A percentile compares a stretch with the other conserved stretches of the same genome.
phyloP scores from a whole-genome alignment of 2,888 invertebrate genomes.

The Hydraecia micacea region DNA sequence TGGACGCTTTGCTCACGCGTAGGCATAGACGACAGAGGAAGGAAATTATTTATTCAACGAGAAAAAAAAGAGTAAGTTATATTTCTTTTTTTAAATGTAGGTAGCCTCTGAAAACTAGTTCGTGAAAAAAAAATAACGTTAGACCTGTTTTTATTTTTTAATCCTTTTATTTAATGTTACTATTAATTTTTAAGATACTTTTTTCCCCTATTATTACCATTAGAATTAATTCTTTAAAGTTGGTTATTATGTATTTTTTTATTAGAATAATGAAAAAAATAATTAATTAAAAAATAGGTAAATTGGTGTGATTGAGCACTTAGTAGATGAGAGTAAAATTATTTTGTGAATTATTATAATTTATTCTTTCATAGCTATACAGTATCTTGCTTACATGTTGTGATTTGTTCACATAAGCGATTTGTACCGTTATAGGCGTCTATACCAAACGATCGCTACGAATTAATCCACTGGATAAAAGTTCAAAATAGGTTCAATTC shows the following conservation, averaged over 20 bases:
- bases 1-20: constrained; percentile 75
- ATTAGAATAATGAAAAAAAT: constrained; percentile 66
- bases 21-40: constrained; percentile 61
- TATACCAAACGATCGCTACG: not conserved
- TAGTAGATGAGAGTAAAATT: constrained; percentile 61
- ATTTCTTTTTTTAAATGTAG: constrained; percentile 68
- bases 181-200: constrained; percentile 87
- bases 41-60: constrained; percentile 68
- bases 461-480: not conserved
- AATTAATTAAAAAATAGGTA: constrained; percentile 73
- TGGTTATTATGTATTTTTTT: constrained; percentile 82
- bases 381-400: constrained; percentile 44
- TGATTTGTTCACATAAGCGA: constrained; percentile 39
- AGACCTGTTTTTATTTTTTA: constrained; percentile 79
- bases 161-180: constrained; percentile 87
- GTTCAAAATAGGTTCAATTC: constrained; percentile 3
- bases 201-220: constrained; percentile 84
- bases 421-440: constrained; percentile 9
- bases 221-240: constrained; percentile 84
- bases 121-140: constrained; percentile 65
- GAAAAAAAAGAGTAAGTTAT: constrained; percentile 76
- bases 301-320: constrained; percentile 73
- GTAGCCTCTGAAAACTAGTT: constrained; percentile 69
- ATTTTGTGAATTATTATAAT: constrained; percentile 65
- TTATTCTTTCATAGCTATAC: constrained; percentile 59